A percentile compares a stretch with the other conserved stretches of the same genome.
Conservation (phyloP, 1,140 invertebrate genomes). For the Acromyrmex echinatior region DNA sequence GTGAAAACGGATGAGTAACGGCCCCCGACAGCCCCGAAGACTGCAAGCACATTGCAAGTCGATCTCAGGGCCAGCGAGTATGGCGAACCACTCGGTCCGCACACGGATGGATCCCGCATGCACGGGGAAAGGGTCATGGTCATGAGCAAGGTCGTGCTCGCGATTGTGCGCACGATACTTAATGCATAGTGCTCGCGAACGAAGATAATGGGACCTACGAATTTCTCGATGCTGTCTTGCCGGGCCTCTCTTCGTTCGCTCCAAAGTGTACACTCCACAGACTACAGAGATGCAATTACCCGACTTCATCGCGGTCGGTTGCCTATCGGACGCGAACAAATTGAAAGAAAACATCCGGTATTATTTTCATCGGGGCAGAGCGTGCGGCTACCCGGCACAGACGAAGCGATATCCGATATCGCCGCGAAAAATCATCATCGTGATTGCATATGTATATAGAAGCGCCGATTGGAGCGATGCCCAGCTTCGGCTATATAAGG, state of each 20-base stretch:
- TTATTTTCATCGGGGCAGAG: constrained; percentile 65
- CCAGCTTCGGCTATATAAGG: constrained; percentile 46
- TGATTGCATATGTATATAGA: constrained; percentile 64
- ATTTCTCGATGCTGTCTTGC: constrained; percentile 77
- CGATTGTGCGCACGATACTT: constrained; percentile 80
- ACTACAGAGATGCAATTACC: constrained; percentile 64
- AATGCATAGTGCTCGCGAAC: constrained; percentile 75
- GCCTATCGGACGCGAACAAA: constrained; percentile 67
- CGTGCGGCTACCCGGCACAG: constrained; percentile 8
- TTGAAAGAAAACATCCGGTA: constrained; percentile 72
- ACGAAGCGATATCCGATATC: constrained; percentile 39
- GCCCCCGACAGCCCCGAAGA: constrained; percentile 79
- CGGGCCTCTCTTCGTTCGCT: background rate
- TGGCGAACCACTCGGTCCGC: constrained; percentile 74
- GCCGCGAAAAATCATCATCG: constrained; percentile 59
- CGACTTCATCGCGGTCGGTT: constrained; percentile 24
- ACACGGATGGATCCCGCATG: constrained; percentile 71
- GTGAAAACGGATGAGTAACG: constrained; percentile 83
- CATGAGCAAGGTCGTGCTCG: constrained; percentile 81
- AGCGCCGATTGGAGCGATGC: constrained; percentile 28
- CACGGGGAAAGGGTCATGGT: constrained; percentile 79
- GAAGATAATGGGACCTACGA: constrained; percentile 78
- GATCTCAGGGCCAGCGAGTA: constrained; percentile 81
- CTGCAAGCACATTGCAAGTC: constrained; percentile 71
- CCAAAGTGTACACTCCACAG: background rate